phyloP scores from a whole-genome alignment of 2,113 vertebrate species.

The Anthoscopus minutus region DNA sequence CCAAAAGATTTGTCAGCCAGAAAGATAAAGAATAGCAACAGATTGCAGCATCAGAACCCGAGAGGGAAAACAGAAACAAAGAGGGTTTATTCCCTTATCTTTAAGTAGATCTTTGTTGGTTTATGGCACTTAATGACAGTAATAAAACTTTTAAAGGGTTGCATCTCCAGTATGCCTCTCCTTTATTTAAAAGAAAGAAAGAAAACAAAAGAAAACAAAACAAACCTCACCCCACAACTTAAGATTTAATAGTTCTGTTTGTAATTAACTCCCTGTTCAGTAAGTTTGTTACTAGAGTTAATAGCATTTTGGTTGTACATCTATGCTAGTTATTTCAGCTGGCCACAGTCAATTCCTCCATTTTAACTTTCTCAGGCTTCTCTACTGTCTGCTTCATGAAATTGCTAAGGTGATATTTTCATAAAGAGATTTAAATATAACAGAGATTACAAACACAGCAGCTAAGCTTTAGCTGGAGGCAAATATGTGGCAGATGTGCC shows the following conservation, averaged over 20 bases:
- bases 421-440: not conserved
- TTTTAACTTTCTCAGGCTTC: not conserved
- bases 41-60: not conserved
- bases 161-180: not conserved
- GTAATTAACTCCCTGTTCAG: not conserved
- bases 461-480: not conserved
- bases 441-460: not conserved
- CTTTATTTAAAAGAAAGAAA: not conserved
- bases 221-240: not conserved
- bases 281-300: not conserved
- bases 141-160: not conserved
- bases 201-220: not conserved
- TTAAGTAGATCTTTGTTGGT: not conserved
- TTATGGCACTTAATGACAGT: not conserved
- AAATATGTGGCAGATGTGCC: not conserved
- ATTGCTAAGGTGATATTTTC: not conserved
- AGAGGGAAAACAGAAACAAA: not conserved
- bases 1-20: not conserved
- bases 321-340: not conserved
- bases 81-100: not conserved
- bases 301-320: not conserved
- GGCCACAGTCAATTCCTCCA: not conserved
- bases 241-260: not conserved
- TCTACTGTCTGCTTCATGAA: not conserved
- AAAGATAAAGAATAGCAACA: not conserved